These are phyloP conservation scores for Oxystoma pomonae DNA, from an alignment of 2,888 invertebrate species.

Conservation along the genomic window DNA sequence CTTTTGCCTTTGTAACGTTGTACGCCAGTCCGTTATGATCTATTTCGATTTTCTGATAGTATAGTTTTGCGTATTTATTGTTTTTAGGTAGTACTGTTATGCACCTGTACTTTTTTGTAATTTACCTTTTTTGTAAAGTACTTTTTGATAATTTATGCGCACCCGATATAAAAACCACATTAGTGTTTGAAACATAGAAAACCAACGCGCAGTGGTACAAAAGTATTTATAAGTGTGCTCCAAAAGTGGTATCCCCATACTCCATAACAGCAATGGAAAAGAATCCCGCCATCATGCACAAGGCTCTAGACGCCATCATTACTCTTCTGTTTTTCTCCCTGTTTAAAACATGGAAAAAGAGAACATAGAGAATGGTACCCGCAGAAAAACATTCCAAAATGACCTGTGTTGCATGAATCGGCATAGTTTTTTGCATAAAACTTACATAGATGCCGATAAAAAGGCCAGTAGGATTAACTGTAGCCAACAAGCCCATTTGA, in stretches of 20 bases:
- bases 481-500: slow-evolving; percentile 2
- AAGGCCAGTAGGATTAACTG: neutral
- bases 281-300: neutral
- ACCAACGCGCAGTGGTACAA: no score
- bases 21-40: no score
- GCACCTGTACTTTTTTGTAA: no score
- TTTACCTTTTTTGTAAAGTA: no score
- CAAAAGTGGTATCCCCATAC: slow-evolving; percentile 1
- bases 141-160: no score
- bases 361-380: neutral
- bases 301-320: neutral
- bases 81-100: no score
- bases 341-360: neutral
- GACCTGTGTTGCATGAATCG: neutral
- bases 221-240: neutral
- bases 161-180: no score
- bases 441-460: neutral
- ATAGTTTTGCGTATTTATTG: no score
- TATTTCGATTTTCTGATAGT: no score
- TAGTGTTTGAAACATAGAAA: no score
- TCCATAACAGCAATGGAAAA: neutral
- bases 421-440: neutral
- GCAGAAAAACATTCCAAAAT: slow-evolving; percentile 1
- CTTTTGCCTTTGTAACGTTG: no score
- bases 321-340: slow-evolving; percentile 1